Evolutionary conservation across 64 coral and sea anemone species (phyloP).

Genomic region (Dendronephthya gigantea): DNA sequence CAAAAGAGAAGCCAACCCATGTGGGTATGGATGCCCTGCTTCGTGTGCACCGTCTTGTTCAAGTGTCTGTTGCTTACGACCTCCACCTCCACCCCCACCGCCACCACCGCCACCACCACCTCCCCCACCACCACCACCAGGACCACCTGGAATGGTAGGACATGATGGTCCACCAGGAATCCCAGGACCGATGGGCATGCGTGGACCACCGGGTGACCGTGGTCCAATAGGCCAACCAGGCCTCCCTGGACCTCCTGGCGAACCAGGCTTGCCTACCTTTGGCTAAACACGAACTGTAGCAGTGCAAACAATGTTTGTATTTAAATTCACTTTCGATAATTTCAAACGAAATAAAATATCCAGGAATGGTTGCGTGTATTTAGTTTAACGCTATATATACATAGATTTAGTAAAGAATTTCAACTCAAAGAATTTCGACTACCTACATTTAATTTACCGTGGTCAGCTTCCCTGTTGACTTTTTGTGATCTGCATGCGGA

Average conservation of each 20-base stretch:
- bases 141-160: not conserved
- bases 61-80: not conserved
- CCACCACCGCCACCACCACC: not conserved
- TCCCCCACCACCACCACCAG: not conserved
- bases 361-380: too few relatives aligned
- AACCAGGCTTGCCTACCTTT: not conserved
- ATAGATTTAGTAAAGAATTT: too few relatives aligned
- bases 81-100: not conserved
- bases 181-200: not conserved
- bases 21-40: not conserved
- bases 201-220: not conserved
- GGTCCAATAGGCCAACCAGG: not conserved
- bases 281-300: not conserved
- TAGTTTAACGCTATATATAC: too few relatives aligned
- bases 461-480: too few relatives aligned
- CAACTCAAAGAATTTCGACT: too few relatives aligned
- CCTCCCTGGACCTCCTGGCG: not conserved
- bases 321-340: too few relatives aligned
- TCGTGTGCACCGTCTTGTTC: not conserved
- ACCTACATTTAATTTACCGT: too few relatives aligned
- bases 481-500: too few relatives aligned
- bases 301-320: too few relatives aligned
- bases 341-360: too few relatives aligned
- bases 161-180: not conserved
- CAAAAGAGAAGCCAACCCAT: conserved; percentile 5